A percentile compares a stretch with the other conserved stretches of the same genome.
Evolutionary conservation across 2,888 invertebrate genomes (phyloP).

Genomic region (Eupeodes luniger): DNA sequence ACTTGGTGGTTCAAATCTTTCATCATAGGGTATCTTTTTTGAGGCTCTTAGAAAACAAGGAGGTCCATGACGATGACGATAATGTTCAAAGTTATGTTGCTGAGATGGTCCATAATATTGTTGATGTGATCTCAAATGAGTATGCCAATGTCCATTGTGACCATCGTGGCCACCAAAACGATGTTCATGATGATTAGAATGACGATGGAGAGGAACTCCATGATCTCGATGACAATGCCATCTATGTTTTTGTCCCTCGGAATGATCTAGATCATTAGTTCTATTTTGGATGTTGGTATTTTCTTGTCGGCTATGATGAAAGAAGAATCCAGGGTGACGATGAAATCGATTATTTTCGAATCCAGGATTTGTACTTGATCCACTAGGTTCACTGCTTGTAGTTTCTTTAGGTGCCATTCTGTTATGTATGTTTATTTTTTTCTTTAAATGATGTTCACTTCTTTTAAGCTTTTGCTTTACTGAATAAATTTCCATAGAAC

Average conservation of each 20-base stretch:
- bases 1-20: conserved; percentile 18
- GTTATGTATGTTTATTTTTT: background rate
- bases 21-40: conserved; percentile 8
- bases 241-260: too few species aligned
- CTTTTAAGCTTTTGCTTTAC: conserved; percentile 3
- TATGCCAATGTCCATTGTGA: background rate
- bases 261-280: too few species aligned
- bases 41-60: background rate
- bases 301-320: background rate
- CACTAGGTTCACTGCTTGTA: background rate
- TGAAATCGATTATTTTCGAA: background rate
- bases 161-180: background rate
- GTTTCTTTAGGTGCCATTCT: conserved; percentile 16
- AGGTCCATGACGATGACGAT: background rate
- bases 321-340: background rate
- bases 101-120: background rate
- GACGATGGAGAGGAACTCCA: background rate
- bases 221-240: background rate
- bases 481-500: conserved; percentile 1
- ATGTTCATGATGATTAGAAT: background rate
- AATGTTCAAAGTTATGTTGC: background rate
- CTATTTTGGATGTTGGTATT: too few species aligned
- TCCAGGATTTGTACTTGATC: background rate
- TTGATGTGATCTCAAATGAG: background rate
- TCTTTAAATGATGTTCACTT: background rate